These are phyloP conservation scores for Drosophila barbarae DNA, from an alignment of 2,888 invertebrate species.

Conservation along the genomic window DNA sequence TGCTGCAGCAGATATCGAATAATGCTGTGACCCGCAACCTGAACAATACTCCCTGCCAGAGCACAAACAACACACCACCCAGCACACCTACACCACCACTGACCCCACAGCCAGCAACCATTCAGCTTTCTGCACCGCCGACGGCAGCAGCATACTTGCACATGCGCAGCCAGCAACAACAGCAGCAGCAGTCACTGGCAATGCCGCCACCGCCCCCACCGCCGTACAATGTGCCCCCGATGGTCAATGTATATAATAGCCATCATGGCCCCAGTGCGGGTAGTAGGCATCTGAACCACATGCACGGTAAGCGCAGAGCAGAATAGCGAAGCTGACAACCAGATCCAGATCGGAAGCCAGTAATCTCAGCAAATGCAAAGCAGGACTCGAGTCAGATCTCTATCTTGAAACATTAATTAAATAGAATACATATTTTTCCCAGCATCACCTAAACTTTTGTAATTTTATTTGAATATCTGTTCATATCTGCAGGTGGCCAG, in stretches of 20 bases:
- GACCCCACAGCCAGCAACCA: constrained; percentile 47
- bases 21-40: constrained; percentile 74
- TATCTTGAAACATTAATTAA: constrained; percentile 1
- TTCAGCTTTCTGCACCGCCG: constrained; percentile 56
- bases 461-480: background rate
- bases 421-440: background rate
- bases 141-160: constrained; percentile 59
- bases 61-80: constrained; percentile 65
- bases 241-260: constrained; percentile 57
- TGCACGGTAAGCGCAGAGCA: constrained; percentile 71
- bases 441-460: background rate
- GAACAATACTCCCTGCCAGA: constrained; percentile 64
- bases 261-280: constrained; percentile 58
- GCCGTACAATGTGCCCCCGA: constrained; percentile 62
- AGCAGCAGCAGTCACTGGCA: constrained; percentile 54
- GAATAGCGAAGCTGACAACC: constrained; percentile 19
- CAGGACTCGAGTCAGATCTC: constrained; percentile 29
- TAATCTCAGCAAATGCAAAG: constrained; percentile 36
- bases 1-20: constrained; percentile 76
- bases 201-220: constrained; percentile 66
- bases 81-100: constrained; percentile 64
- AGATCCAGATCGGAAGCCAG: constrained; percentile 7
- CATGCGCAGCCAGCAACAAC: constrained; percentile 66
- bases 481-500: constrained; percentile 64
- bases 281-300: constrained; percentile 61